Base-by-base conservation (phyloP, 2,797 vertebrate species). In the Staurois parvus region DNA sequence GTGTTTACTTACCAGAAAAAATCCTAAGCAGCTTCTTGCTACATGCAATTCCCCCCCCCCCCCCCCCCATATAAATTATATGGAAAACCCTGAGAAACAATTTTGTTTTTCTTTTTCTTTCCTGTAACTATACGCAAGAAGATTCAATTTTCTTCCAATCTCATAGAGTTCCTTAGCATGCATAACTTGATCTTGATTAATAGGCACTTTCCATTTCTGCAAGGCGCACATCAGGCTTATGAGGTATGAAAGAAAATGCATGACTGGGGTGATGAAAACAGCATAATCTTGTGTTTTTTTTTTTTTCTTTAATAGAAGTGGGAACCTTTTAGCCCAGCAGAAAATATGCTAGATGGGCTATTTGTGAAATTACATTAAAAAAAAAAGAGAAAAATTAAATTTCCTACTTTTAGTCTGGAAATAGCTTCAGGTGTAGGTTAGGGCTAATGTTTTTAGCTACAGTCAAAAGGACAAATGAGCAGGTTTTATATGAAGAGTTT, bases 141-240 rank as follows among this genome's bases (percentile, higher is more conserved):
- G 62, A 73, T 79, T 73, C 29, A 32, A 34, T 79, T 85, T 79
- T 67, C 52, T 79, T 10, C 68, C 34, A 70, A 4, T 80, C 66
- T 11, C 26, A 32, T 4, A 52, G 37, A 37, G 59, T 68, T 85
- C 40, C 34, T 32, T 85, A 72, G 67, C 67, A 72, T 67, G 85
- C 74, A 82, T 82, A 82, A 86, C 67, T 42, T 82, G 84, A 80
- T 80, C 40, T 29, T 85, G 77, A 85, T 85, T 80, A 80, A 85
- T 85, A 85, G 77, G 68, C 84, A 75, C 70, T 56, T 85, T 75
- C 72, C 59, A 79, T 85, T 85, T 85, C 84, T 75, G 59, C 70
- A 75, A 80, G 78, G 77, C 77, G 74, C 84, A 75, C 70, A 67
- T 86, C 73, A 82, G 66, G 79, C 79, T 86, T 86, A 83, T 86